Base-by-base conservation (phyloP, 2,888 invertebrate species). In the Orthosia cruda region DNA sequence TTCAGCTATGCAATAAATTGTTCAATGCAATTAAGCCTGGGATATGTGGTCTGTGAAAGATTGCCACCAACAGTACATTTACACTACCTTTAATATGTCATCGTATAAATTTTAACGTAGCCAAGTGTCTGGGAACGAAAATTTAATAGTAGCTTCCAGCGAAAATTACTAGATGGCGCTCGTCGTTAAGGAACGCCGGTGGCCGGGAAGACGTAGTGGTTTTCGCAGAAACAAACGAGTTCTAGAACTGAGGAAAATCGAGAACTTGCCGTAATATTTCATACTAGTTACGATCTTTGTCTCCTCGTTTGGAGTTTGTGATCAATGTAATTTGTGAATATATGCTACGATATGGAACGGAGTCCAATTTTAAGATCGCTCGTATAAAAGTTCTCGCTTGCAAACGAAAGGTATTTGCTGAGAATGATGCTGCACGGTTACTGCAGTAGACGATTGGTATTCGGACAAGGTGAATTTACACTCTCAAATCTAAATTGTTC, bases 1-100 rank as follows among this genome's bases (percentile, higher is more conserved):
- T 91, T 90, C 90, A 88, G 87, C 92, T 91, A 89, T 88, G 91
- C 93, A 76, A 93, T 94, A 93, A 94, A 94, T 94, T 91, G 91
- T 90, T 89, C 88, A 84, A 87, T 87, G 91, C 91, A 93, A 93
- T 94, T 93, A 92, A 89, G 89, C 88, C 84, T 82, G 87, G 88
- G 88, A 90, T 91, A 90, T 90, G 90, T 88, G 90, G 91, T 87
- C 67, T 83, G 87, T 88, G 87, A 87, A 88, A 88, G 85, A 88
- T 88, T 78, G 81, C 80, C 73, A 68, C 61, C 67, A 74, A 65
- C 77, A 77, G 26, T 81, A 84, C 84, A 71, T 78, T 82, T 54
- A 62, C 49, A 71, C 69, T 81, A 86, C 85, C 85, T 89, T 87
- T 88, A 88, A 85, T 86, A 87, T 86, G 88, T 86, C 81, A 76